Evolutionary conservation across 2,797 vertebrate genomes (phyloP), one percentile per base, ranked within the genome.

Genomic region (Botia almorhae): DNA sequence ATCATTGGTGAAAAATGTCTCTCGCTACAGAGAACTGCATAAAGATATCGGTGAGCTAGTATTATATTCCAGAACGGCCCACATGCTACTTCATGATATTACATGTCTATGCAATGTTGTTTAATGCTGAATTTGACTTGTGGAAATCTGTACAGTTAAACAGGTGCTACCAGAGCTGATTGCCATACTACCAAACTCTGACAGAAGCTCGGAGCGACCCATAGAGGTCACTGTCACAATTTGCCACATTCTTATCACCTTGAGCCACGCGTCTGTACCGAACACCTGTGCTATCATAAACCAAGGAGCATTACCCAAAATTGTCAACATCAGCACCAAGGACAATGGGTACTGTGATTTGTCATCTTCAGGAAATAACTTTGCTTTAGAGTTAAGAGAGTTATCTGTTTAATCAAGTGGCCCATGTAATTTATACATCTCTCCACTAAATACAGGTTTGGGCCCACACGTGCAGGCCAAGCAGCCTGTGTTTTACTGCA

Each of bases 401-500:
- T 33, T 5, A 36, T 17, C 7, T 63, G 39, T 79, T 63, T 8
- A 29, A 4, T 48, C 12, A 33, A 3, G 23, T 55, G 21, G 50
- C 11, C 23, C 16, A 1, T 70, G 48, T 19, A 0, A 17, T 65
- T 39, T 5, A 67, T 36, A 7, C 7, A 46, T 69, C 17, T 50
- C 16, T 68, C 11, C 85, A 63, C 7, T 0, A 3, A 2, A 70
- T 76, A 11, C 85, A 95, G 95, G 82, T 86, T 50, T 53, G 78
- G 88, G 29, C 88, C 90, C 82, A 94, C 86, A 82, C 93, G 94
- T 85, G 93, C 94, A 0, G 92, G 92, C 33, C 92, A 91, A 82
- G 94, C 95, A 1, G 96, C 97, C 0, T 94, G 95, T 2, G 26
- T 94, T n/a, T 91, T 99, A 33, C 92, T 98, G 55, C 94, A 96